phyloP scores from a whole-genome alignment of 2,113 vertebrate genomes.

The Phasianus colchicus region DNA sequence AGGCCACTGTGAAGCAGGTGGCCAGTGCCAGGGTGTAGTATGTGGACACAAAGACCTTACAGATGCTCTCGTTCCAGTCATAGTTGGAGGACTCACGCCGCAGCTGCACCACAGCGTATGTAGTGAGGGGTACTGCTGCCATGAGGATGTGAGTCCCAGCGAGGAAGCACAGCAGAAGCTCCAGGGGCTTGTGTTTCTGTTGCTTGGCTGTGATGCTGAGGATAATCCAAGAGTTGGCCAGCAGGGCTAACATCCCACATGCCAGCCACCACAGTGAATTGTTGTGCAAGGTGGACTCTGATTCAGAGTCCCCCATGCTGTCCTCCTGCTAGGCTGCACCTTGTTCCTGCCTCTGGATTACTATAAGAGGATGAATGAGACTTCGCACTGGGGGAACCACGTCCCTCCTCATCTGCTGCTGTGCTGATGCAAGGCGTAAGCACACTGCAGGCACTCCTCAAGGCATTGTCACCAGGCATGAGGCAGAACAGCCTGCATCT shows the following conservation, averaged over 20 bases:
- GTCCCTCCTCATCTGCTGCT: slow-evolving; percentile 41
- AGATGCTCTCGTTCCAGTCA: slow-evolving; percentile 86
- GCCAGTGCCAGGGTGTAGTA: slow-evolving; percentile 85
- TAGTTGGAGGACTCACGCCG: slow-evolving; percentile 82
- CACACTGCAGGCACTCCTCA: neutral
- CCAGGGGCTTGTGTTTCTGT: slow-evolving; percentile 85
- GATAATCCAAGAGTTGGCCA: slow-evolving; percentile 87
- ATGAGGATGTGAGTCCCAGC: slow-evolving; percentile 85
- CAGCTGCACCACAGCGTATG: slow-evolving; percentile 83
- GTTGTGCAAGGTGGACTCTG: slow-evolving; percentile 81
- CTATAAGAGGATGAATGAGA: slow-evolving; percentile 43
- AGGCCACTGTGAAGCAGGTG: slow-evolving; percentile 85
- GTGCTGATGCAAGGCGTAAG: neutral
- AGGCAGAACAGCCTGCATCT: neutral
- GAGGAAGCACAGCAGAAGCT: slow-evolving; percentile 83
- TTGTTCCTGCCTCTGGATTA: slow-evolving; percentile 25
- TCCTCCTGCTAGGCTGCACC: slow-evolving; percentile 68
- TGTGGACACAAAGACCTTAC: slow-evolving; percentile 86
- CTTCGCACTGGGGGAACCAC: slow-evolving; percentile 7
- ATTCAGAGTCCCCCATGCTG: slow-evolving; percentile 78
- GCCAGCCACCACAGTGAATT: slow-evolving; percentile 85
- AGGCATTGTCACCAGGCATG: slow-evolving; percentile 15
- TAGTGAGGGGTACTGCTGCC: slow-evolving; percentile 84
- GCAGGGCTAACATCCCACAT: slow-evolving; percentile 82
- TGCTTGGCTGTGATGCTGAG: slow-evolving; percentile 86